Conservation (phyloP, 2,888 invertebrate species). For the Tetragonisca angustula region DNA sequence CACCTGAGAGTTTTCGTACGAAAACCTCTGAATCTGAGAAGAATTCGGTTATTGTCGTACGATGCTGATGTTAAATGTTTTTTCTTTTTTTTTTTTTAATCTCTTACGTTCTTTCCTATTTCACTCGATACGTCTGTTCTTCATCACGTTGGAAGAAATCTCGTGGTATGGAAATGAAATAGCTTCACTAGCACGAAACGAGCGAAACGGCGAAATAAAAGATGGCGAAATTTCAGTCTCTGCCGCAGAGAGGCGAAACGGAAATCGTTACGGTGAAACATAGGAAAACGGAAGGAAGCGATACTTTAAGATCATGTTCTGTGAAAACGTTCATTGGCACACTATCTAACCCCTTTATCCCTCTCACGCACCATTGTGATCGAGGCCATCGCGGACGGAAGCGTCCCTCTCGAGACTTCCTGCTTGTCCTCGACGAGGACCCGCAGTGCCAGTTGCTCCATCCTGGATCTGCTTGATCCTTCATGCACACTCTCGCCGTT, state of each 20-base stretch:
- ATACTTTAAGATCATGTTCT: constrained; percentile 25
- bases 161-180: not conserved
- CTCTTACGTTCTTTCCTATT: not conserved
- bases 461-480: constrained; percentile 67
- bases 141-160: not conserved
- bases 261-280: constrained; percentile 23
- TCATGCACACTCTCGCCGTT: constrained; percentile 59
- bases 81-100: too few species aligned
- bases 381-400: constrained; percentile 70
- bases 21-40: not conserved
- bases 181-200: not conserved
- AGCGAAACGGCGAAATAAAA: not conserved
- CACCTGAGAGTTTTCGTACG: constrained; percentile 21
- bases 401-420: constrained; percentile 74
- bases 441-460: constrained; percentile 69
- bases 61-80: not conserved
- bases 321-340: constrained; percentile 47
- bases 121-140: not conserved
- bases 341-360: constrained; percentile 62
- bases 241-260: not conserved
- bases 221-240: not conserved
- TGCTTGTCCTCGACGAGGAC: constrained; percentile 72
- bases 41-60: not conserved
- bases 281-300: constrained; percentile 37
- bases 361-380: constrained; percentile 73